Percentiles rank a stretch among this genome's conserved stretches.
Evolutionary conservation across 2,113 vertebrate species (phyloP).

Genomic region (Prionailurus viverrinus): DNA sequence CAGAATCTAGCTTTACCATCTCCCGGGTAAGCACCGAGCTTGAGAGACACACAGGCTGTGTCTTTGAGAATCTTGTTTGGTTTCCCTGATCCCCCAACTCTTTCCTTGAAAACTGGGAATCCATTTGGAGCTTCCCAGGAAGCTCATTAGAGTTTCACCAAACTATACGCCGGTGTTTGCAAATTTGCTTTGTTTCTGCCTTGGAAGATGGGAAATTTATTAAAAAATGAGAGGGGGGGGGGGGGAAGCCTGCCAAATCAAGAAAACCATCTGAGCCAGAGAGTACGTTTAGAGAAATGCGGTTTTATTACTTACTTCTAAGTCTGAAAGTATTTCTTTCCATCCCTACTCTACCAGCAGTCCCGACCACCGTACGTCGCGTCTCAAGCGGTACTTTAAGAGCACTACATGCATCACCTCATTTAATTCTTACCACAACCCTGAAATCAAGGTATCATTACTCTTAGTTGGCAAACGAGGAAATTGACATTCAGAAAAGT

Average conservation of each 20-base stretch:
- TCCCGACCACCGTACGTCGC: background rate
- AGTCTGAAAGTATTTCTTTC: background rate
- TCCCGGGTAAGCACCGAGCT: background rate
- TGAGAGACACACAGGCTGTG: background rate
- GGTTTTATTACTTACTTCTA: conserved; percentile 31
- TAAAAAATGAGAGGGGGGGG: background rate
- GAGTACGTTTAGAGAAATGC: background rate
- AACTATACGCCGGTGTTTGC: background rate
- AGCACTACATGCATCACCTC: background rate
- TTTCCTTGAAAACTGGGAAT: background rate
- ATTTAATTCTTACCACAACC: background rate
- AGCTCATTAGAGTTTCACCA: background rate
- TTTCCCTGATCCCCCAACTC: background rate
- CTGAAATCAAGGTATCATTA: background rate
- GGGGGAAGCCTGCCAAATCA: background rate
- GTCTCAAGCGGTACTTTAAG: background rate
- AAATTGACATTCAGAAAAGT: conserved; percentile 44
- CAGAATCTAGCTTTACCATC: background rate
- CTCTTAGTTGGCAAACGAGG: conserved; percentile 5
- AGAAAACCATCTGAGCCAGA: background rate
- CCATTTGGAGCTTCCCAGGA: background rate
- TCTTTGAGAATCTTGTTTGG: background rate
- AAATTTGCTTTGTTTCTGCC: background rate
- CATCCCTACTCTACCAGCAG: background rate
- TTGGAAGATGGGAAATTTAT: background rate